Conservation (phyloP, 1,140 invertebrate genomes). For the Heliconius hermathena region DNA sequence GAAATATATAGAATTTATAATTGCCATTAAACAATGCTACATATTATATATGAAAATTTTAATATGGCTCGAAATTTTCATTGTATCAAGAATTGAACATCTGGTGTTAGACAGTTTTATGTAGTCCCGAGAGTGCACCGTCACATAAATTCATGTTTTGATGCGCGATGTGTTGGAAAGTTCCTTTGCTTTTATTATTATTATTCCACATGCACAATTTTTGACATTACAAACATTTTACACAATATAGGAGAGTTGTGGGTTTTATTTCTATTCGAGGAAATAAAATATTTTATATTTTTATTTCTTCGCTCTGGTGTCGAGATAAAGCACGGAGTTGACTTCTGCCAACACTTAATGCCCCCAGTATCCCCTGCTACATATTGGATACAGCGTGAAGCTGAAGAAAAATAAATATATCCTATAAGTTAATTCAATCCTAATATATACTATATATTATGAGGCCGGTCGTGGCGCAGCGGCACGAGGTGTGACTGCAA, state of each 20-base stretch:
- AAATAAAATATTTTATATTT: too few species aligned
- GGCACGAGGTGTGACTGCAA: too few species aligned
- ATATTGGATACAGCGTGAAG: too few species aligned
- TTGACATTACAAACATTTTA: neutral
- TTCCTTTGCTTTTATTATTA: neutral
- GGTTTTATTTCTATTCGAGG: too few species aligned
- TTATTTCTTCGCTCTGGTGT: too few species aligned
- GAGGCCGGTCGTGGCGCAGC: too few species aligned
- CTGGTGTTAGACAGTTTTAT: slow-evolving; percentile 9
- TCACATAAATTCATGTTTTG: slow-evolving; percentile 8
- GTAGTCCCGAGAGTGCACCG: neutral
- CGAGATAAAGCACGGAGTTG: too few species aligned
- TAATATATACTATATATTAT: too few species aligned
- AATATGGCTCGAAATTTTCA: neutral
- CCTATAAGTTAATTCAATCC: neutral
- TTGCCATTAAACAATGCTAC: neutral
- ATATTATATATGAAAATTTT: neutral
- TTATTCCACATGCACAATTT: neutral
- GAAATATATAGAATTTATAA: neutral
- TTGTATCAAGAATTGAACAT: neutral
- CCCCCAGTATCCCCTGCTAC: too few species aligned
- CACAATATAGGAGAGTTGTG: neutral
- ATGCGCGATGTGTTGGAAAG: slow-evolving; percentile 1
- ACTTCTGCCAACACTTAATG: too few species aligned
- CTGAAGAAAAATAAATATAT: neutral